Evolutionary conservation across 2,888 invertebrate genomes (phyloP).

Genomic region (Brachycybe producta): DNA sequence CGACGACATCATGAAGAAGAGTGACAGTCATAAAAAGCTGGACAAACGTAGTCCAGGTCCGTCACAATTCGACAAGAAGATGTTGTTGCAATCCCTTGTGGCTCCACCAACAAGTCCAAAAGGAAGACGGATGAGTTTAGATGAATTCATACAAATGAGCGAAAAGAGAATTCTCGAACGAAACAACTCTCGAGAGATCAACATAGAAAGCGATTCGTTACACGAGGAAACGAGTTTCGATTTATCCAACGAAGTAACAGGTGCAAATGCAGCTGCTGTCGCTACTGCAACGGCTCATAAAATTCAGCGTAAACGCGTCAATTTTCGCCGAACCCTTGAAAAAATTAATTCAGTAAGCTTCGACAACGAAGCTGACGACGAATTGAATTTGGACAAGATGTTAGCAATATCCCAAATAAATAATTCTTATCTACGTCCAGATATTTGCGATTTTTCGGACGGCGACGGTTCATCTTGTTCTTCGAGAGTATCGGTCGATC

Average conservation of each 20-base stretch:
- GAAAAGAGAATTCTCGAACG: slow-evolving; percentile 39
- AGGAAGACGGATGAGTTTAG: slow-evolving; percentile 49
- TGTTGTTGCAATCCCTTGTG: slow-evolving; percentile 62
- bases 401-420: too few relatives aligned
- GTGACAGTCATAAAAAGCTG: slow-evolving; percentile 9
- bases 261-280: slow-evolving; percentile 5
- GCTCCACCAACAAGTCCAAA: slow-evolving; percentile 44
- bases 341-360: slow-evolving; percentile 17
- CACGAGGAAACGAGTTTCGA: slow-evolving; percentile 12
- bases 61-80: slow-evolving; percentile 52
- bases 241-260: slow-evolving; percentile 1
- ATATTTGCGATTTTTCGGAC: slow-evolving; percentile 8
- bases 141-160: slow-evolving; percentile 59
- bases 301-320: slow-evolving; percentile 3
- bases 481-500: slow-evolving; percentile 4
- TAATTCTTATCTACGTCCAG: too few relatives aligned
- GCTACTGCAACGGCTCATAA: slow-evolving; percentile 5
- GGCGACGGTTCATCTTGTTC: background rate
- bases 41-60: slow-evolving; percentile 12
- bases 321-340: slow-evolving; percentile 11
- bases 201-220: background rate
- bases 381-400: background rate
- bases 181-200: slow-evolving; percentile 1
- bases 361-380: slow-evolving; percentile 12
- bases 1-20: slow-evolving; percentile 22